A percentile compares a stretch with the other conserved stretches of the same genome.
These are phyloP conservation scores for Alca torda DNA, from an alignment of 2,797 vertebrate species.

Conservation along the genomic window DNA sequence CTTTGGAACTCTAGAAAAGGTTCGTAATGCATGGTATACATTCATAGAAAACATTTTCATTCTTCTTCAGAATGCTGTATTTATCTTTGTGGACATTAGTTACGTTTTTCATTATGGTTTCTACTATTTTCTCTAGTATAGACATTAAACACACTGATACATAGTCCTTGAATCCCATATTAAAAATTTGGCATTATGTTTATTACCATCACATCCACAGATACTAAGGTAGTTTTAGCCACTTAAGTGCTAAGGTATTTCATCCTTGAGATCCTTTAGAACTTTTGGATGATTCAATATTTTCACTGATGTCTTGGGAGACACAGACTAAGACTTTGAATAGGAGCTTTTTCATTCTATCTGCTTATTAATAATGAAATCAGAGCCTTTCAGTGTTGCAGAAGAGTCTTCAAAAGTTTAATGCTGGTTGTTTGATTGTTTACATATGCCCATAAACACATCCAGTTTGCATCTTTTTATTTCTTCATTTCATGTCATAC, in stretches of 20 bases:
- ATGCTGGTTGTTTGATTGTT: not conserved
- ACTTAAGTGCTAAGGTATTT: not conserved
- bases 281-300: conserved; percentile 22
- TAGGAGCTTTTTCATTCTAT: conserved; percentile 10
- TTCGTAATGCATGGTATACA: conserved; percentile 29
- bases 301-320: not conserved
- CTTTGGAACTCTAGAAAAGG: conserved; percentile 34
- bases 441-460: not conserved
- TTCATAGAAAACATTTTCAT: conserved; percentile 6
- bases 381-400: conserved; percentile 61
- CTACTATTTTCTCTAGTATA: not conserved
- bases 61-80: not conserved
- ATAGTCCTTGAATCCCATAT: not conserved
- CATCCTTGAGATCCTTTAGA: conserved; percentile 37
- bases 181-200: not conserved
- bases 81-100: not conserved
- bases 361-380: conserved; percentile 63
- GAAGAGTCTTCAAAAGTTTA: not conserved
- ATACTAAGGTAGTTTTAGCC: not conserved
- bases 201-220: not conserved
- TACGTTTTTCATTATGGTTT: conserved; percentile 4
- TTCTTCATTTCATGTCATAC: not conserved
- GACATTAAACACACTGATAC: not conserved
- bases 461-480: not conserved
- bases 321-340: not conserved